Base-by-base conservation (phyloP, 2,888 invertebrate species). In the Eristalinus aeneus region DNA sequence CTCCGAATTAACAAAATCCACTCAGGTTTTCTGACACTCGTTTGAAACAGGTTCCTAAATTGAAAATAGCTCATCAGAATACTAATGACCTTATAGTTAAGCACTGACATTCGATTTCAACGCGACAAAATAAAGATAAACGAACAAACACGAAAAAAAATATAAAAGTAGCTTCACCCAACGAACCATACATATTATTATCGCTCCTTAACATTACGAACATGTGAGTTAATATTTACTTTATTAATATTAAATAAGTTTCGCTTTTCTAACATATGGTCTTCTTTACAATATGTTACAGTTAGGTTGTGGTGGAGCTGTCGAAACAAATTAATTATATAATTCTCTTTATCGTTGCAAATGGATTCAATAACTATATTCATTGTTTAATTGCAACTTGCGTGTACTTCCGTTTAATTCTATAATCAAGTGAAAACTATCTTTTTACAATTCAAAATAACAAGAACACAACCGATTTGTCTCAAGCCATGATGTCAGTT, bases 181-280 rank as follows among this genome's bases (percentile, higher is more conserved):
- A 20, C 64, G 9, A 61, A 71, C 58, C 60, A 73, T 63, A 27
- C 53, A 64, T 63, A 22, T 64, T 46, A 34, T 69, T 69, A 71
- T 65, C 54, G 64, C 56, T 58, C 63, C 71, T 75, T 71, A 72
- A 71, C 75, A 80, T 60, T 74, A 36, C 74, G 56, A 73, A 80
- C 84, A 85, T 72, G 68, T 80, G 71, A 46, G 63, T 67, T 67
- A 76, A 85, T 80, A 85, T 85, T 85, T 80, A 72, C 72, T 81
- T 73, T 34, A 61, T 80, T 72, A 80, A 80, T 68, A 72, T 63
- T 63, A 56, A 71, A 61, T 22, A 72, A 32, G 31, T 27, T 23
- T 53, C 64, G 58, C 1, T 16, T 64, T 34, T 75, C 67, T 34
- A 67, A 79, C 84, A 84, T 65, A 75, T 84, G 79, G 39, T 56